Evolutionary conservation across 2,888 invertebrate genomes (phyloP).

Genomic region (Minunthozetes semirufus): DNA sequence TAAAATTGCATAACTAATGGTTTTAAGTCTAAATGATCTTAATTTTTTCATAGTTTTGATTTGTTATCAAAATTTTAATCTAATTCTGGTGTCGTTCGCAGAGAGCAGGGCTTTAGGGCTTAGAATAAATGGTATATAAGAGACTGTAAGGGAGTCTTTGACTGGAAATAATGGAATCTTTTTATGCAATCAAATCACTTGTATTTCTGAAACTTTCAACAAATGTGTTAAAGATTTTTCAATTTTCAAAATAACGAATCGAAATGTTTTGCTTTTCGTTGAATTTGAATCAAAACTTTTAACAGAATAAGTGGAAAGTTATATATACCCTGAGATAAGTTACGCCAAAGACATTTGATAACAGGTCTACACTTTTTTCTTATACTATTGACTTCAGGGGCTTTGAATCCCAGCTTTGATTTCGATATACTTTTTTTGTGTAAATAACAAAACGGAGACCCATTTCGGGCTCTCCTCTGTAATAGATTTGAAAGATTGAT

Average conservation of each 20-base stretch:
- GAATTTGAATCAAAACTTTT: neutral
- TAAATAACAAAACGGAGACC: slow-evolving; percentile 4
- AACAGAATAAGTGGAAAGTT: slow-evolving; percentile 7
- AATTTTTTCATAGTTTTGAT: neutral
- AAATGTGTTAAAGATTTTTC: slow-evolving; percentile 3
- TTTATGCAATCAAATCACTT: slow-evolving; percentile 21
- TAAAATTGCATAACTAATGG: neutral
- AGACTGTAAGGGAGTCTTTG: neutral
- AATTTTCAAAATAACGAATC: neutral
- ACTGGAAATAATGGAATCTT: neutral
- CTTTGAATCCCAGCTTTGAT: neutral
- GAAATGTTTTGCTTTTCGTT: neutral
- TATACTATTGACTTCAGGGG: slow-evolving; percentile 19
- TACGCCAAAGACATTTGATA: neutral
- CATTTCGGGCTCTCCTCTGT: neutral
- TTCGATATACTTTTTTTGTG: neutral
- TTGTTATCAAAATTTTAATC: slow-evolving; percentile 3
- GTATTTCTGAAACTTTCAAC: slow-evolving; percentile 6
- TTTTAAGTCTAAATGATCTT: neutral
- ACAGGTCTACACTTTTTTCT: slow-evolving; percentile 11
- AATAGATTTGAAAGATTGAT: neutral
- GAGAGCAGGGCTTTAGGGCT: neutral
- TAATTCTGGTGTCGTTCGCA: slow-evolving; percentile 1
- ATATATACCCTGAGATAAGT: slow-evolving; percentile 1
- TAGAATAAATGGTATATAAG: neutral